Evolutionary conservation across 1,140 invertebrate genomes (phyloP), one percentile per base, ranked within the genome.

Genomic region (Venturia canescens): DNA sequence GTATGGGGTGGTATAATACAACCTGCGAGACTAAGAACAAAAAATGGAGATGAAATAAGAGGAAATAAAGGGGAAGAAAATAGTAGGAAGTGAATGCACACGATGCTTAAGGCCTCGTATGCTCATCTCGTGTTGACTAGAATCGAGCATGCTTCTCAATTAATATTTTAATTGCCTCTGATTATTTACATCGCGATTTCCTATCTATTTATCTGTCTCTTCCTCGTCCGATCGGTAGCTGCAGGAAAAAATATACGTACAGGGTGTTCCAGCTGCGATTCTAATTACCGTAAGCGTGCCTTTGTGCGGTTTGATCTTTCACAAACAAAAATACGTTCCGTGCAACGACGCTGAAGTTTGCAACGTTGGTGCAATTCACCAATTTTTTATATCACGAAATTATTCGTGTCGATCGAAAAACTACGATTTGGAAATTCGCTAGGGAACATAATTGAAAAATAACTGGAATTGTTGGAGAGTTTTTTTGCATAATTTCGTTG

Each of bases 111-210:
- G 71, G 53, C 38, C 38, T 44, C 27, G 72, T 31, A 76, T 38
- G 53, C 38, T 31, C 72, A 60, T 27, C 72, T 50, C 50, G 53
- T 60, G 44, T 50, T 27, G 38, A 60, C 72, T 76, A 50, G 72
- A 60, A 60, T 76, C 72, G 72, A 76, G 72, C 72, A 76, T 74
- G 71, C 71, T 74, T 53, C 71, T 76, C 72, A 76, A 76, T 76
- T 76, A 60, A 76, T 76, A 76, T 76, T 76, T 76, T 76, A 76
- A 76, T 76, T 76, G 72, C 50, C 72, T 60, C 72, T 23, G 53
- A 57, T 76, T 34, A 69, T 69, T 69, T 69, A 31, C 31, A 69
- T 69, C 66, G 66, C 26, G 21, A 53, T 74, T 74, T 74, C 57
- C 48, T 57, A 57, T 74, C 71, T 74, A 74, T 57, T 74, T 53